Conservation (phyloP, 2,797 vertebrate species). For the Dromococcyx pavoninus region DNA sequence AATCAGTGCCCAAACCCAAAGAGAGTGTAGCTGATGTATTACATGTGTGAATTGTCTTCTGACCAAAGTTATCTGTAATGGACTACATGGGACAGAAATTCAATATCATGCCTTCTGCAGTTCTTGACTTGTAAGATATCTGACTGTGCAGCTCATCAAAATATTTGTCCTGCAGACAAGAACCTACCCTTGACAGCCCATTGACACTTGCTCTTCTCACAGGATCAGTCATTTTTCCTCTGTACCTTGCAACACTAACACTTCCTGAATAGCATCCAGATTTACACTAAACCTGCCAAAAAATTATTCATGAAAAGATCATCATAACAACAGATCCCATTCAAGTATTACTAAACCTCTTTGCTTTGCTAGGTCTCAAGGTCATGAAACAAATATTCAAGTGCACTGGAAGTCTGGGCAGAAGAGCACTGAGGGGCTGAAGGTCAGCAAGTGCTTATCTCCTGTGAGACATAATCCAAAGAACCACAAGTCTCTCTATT, state of each 20-base stretch:
- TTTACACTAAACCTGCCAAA: slow-evolving; percentile 1
- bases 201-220: neutral
- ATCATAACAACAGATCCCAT: slow-evolving; percentile 15
- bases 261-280: slow-evolving; percentile 27
- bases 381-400: slow-evolving; percentile 43
- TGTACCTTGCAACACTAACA: slow-evolving; percentile 6
- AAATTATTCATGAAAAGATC: slow-evolving; percentile 48
- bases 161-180: neutral
- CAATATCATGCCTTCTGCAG: neutral
- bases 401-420: neutral
- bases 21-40: neutral
- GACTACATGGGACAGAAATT: neutral
- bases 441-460: slow-evolving; percentile 45
- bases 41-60: neutral
- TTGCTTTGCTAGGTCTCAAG: slow-evolving; percentile 17
- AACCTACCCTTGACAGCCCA: neutral
- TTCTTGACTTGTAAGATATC: neutral
- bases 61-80: neutral
- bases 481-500: slow-evolving; percentile 14
- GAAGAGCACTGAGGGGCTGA: neutral
- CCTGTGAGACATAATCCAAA: slow-evolving; percentile 11
- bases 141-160: neutral
- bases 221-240: neutral
- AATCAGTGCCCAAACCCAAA: neutral
- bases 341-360: slow-evolving; percentile 50